Conservation (phyloP, 2,888 invertebrate species). For the Pseudolycoriella hygida region DNA sequence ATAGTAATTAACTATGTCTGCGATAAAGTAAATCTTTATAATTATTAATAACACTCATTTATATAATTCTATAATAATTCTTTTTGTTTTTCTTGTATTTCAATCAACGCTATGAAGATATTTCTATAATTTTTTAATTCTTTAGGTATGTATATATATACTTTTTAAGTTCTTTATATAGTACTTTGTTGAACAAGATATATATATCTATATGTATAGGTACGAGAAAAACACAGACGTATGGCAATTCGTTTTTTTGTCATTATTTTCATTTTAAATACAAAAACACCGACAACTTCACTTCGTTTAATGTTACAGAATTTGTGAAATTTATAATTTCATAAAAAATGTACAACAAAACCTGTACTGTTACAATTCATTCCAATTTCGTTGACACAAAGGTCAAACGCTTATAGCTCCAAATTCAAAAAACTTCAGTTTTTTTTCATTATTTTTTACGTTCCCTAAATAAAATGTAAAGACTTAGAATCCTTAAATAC, state of each 20-base stretch:
- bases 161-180: neutral
- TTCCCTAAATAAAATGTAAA: neutral
- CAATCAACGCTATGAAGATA: neutral
- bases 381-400: neutral
- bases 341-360: too few relatives aligned
- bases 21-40: neutral
- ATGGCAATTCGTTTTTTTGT: neutral
- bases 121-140: neutral
- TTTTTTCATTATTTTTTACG: neutral
- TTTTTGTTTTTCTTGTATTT: neutral
- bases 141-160: neutral
- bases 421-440: neutral
- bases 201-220: neutral
- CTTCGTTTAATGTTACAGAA: too few relatives aligned
- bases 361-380: neutral
- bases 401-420: neutral
- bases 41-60: neutral
- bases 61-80: neutral
- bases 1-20: neutral
- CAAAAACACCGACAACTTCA: too few relatives aligned
- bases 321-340: too few relatives aligned
- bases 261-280: neutral
- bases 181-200: constrained; percentile 8
- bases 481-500: neutral
- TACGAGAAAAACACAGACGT: constrained; percentile 2